These are phyloP conservation scores for Sorex maritimensis DNA, from an alignment of 2,797 vertebrate genomes.

Conservation along the genomic window DNA sequence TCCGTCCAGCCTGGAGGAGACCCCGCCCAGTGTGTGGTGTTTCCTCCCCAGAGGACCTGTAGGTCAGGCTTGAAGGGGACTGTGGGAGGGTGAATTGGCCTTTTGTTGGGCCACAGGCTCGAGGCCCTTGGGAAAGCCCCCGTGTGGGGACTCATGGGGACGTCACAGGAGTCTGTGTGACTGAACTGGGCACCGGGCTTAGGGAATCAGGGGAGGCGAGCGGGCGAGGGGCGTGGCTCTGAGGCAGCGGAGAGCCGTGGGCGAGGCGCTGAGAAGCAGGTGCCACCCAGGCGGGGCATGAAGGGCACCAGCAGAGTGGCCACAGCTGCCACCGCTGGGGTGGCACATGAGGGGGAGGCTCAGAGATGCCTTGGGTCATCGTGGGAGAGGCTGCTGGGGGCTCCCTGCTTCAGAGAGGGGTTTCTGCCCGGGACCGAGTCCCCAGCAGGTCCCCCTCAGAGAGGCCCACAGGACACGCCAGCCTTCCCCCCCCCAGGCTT, in stretches of 20 bases:
- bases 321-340: background rate
- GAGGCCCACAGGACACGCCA: too few relatives aligned
- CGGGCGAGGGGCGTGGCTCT: slow-evolving; percentile 21
- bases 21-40: slow-evolving; percentile 31
- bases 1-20: slow-evolving; percentile 16
- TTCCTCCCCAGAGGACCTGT: slow-evolving; percentile 33
- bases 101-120: background rate
- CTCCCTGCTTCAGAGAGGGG: slow-evolving; percentile 34
- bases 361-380: background rate
- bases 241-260: slow-evolving; percentile 18
- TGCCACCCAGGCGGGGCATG: background rate
- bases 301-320: background rate
- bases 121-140: slow-evolving; percentile 10
- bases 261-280: slow-evolving; percentile 29
- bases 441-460: background rate
- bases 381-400: slow-evolving; percentile 6
- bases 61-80: background rate
- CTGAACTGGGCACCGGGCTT: slow-evolving; percentile 3
- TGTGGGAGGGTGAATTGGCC: slow-evolving; percentile 45
- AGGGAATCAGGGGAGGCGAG: slow-evolving; percentile 2
- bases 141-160: slow-evolving; percentile 19
- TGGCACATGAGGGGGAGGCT: background rate
- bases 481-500: background rate
- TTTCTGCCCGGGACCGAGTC: background rate
- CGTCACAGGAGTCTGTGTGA: background rate